Base-by-base conservation (phyloP, 2,888 invertebrate species). In the Stenichneumon culpator region DNA sequence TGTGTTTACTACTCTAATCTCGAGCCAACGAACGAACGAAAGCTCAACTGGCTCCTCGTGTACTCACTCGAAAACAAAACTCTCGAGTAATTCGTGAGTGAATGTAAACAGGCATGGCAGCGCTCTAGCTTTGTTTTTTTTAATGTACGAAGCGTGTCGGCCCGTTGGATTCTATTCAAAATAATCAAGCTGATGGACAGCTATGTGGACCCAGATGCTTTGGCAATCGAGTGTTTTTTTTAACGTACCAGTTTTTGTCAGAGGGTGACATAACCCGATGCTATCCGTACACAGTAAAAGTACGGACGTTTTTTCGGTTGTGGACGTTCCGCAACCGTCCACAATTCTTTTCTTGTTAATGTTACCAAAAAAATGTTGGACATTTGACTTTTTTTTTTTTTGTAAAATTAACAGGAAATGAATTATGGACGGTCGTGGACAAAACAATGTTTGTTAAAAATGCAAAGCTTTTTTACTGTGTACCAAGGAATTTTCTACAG, bases 131-230 rank as follows among this genome's bases (percentile, higher is more conserved):
- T 47, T 16, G 44, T 47, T 47, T 3, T 47, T 57, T 77, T 82
- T 22, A 28, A 57, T 54, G 14, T 73, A 60, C 74, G 22, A 60
- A 77, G 47, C 39, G 63, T 14, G 65, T 54, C 47, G 63, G 47
- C 52, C 11, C 25, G 32, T 65, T 11, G 82, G 54, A 65, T 65
- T 82, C 82, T 72, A 82, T 82, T 82, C 72, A 67, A 77, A 82
- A 82, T 77, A 82, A 82, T 54, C 77, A 67, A 77, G 44, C 60
- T 54, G 22, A 72, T 52, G 9, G 68, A 47, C 68, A 67, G 39
- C 81, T 39, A 60, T 81, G 81, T 28, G 44, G 63, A 70, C 70
- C 70, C 72, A 50, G 44, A 70, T 77, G 65, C 70, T 63, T 57
- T 22, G 68, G 50, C 72, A 47, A 52, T 65, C 50, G 44, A 69